These are phyloP conservation scores for Platypus cylindrus DNA, from an alignment of 2,888 invertebrate species.

Conservation along the genomic window DNA sequence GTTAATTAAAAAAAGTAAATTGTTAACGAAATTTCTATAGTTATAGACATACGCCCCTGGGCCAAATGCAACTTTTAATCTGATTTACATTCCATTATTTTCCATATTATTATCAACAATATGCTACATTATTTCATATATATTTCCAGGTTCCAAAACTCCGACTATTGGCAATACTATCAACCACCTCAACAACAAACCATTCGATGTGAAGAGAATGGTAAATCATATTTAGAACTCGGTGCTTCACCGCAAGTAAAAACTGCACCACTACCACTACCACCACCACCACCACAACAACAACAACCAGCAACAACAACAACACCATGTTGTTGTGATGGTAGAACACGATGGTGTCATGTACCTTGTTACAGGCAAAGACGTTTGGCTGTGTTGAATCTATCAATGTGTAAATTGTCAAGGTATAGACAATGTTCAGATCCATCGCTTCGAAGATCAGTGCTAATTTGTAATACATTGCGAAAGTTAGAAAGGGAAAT, in stretches of 20 bases:
- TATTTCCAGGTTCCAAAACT: slow-evolving; percentile 28
- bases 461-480: slow-evolving; percentile 85
- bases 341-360: slow-evolving; percentile 52
- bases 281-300: too few relatives aligned
- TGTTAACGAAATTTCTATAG: too few relatives aligned
- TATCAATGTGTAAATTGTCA: slow-evolving; percentile 84
- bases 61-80: too few relatives aligned
- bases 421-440: slow-evolving; percentile 79
- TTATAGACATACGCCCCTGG: too few relatives aligned
- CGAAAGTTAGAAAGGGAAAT: slow-evolving; percentile 68
- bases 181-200: slow-evolving; percentile 55
- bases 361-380: slow-evolving; percentile 77
- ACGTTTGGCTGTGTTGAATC: slow-evolving; percentile 77
- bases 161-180: slow-evolving; percentile 38
- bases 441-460: slow-evolving; percentile 78
- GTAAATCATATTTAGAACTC: slow-evolving; percentile 78
- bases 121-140: too few relatives aligned
- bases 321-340: slow-evolving; percentile 32
- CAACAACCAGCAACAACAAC: too few relatives aligned
- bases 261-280: too few relatives aligned
- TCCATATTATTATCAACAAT: too few relatives aligned
- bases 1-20: too few relatives aligned
- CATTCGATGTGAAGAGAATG: slow-evolving; percentile 78
- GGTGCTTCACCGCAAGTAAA: slow-evolving; percentile 48
- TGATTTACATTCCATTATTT: too few relatives aligned